Percentiles rank a stretch among this genome's conserved stretches.
Evolutionary conservation across 2,113 vertebrate genomes (phyloP).

Genomic region (Himantopus leucocephalus): DNA sequence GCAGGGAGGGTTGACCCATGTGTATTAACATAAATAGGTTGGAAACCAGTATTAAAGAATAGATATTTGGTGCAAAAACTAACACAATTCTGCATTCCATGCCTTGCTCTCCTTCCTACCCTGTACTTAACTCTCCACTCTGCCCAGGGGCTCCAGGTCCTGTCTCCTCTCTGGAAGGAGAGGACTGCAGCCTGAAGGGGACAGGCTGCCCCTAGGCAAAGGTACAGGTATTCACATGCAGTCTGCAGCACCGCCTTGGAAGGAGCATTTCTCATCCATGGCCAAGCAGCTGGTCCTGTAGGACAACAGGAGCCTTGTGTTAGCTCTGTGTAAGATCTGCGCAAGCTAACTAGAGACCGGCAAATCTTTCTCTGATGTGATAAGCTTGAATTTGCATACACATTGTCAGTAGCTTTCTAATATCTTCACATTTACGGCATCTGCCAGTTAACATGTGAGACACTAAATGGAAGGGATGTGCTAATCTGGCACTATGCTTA

Average conservation of each 20-base stretch:
- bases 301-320: neutral
- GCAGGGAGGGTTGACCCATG: neutral
- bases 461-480: neutral
- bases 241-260: neutral
- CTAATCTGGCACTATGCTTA: neutral
- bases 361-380: neutral
- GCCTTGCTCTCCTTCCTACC: neutral
- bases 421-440: neutral
- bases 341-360: neutral
- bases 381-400: neutral
- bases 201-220: neutral
- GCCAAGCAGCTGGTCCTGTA: neutral
- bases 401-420: neutral
- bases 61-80: neutral
- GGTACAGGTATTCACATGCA: accelerated
- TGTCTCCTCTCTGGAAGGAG: neutral
- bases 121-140: neutral
- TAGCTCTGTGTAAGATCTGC: neutral
- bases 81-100: neutral
- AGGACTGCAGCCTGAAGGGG: neutral
- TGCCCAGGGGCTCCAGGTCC: neutral
- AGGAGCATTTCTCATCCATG: neutral
- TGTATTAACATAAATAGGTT: neutral
- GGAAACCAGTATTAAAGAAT: neutral
- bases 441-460: neutral